phyloP scores from a whole-genome alignment of 2,113 vertebrate species.

The Neotoma lepida region DNA sequence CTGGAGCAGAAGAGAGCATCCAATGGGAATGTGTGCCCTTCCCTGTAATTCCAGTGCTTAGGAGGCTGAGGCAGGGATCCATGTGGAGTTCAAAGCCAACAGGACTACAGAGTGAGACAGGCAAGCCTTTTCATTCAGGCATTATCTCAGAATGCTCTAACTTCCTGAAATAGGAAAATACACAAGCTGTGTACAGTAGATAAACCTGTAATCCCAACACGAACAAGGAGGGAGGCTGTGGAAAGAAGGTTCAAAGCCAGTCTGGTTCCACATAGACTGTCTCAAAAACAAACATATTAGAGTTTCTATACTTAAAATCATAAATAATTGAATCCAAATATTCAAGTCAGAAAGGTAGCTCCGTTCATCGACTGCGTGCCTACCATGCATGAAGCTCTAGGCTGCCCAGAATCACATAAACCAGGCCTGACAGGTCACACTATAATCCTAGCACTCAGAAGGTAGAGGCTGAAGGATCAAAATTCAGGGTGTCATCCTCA shows the following conservation, averaged over 20 bases:
- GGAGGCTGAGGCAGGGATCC: background rate
- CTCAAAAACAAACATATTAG: background rate
- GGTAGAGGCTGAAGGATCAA: background rate
- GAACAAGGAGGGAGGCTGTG: background rate
- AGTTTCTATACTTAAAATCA: background rate
- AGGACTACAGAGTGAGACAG: background rate
- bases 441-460: background rate
- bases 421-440: background rate
- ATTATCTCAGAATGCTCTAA: slow-evolving; percentile 14
- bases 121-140: slow-evolving; percentile 1
- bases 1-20: background rate
- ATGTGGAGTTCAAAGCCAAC: background rate
- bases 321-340: background rate
- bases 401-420: background rate
- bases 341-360: background rate
- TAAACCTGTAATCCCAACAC: background rate
- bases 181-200: background rate
- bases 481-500: background rate
- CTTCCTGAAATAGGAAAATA: slow-evolving; percentile 45
- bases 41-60: background rate
- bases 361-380: background rate
- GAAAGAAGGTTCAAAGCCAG: background rate
- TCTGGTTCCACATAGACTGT: too few relatives aligned
- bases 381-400: too few relatives aligned
- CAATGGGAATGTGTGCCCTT: background rate